Evolutionary conservation across 2,113 vertebrate species (phyloP), one percentile per base, ranked within the genome.

Genomic region (Eidolon helvum): DNA sequence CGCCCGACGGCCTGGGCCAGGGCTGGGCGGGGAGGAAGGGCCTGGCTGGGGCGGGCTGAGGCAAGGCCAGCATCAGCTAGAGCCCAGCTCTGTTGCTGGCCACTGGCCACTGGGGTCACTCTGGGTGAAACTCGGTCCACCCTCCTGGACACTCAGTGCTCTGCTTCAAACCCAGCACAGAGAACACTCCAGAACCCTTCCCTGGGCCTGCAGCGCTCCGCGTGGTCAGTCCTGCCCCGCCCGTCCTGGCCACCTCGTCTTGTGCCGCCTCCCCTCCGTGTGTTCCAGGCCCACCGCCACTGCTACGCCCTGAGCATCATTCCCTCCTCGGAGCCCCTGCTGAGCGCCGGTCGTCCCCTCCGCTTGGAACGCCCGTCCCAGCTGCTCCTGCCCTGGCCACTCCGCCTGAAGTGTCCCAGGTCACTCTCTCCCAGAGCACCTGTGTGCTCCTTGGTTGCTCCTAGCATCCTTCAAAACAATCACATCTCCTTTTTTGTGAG

Each of bases 221-320:
- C 0, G 2, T 24, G 57, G 1, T 16, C 79, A 2, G 7, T 30
- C 21, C 85, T 61, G 7, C n/a, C 3, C 6, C 0, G 1, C 3
- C 6, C 0, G 1, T 7, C 45, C 69, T 21, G 0, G 0, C 48
- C 26, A 22, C 45, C 74, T 96, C 53, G 0, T 43, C 40, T 18
- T 24, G 35, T 3, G 21, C 19, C 38, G 2, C n/a, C 48, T 6
- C 40, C 22, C 22, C 24, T 72, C 28, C 78, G 33, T 7, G 1
- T 1, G 4, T 30, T 15, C 21, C 16, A 50, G 79, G 53, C 0
- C 0, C 1, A 10, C 1, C 0, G 43, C 48, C 43, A 1, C 0
- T 3, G 38, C 24, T 59, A 38, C 61, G 14, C 35, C 40, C 24
- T 5, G 40, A 40, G 7, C 65, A 38, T 3, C 4, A 0, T 5